A percentile compares a stretch with the other conserved stretches of the same genome.
Evolutionary conservation across 2,888 invertebrate genomes (phyloP).

Genomic region (Exephanes ischioxanthus): DNA sequence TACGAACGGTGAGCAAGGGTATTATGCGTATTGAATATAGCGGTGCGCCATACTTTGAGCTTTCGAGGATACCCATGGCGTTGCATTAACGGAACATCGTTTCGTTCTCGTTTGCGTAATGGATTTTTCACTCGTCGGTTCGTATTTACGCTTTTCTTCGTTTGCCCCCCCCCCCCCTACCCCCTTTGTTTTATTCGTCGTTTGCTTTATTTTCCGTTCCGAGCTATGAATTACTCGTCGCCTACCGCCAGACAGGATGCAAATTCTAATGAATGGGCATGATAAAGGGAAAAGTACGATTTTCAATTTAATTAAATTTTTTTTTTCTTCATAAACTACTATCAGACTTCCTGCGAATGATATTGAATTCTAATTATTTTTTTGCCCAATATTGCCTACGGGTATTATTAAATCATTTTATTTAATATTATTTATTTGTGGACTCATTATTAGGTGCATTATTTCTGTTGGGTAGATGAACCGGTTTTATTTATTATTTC

Average conservation of each 20-base stretch:
- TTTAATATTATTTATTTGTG: background rate
- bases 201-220: conserved; percentile 3
- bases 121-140: conserved; percentile 15
- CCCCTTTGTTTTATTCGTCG: background rate
- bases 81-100: conserved; percentile 15
- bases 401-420: background rate
- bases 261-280: background rate
- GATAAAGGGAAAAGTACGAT: background rate
- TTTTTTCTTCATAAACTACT: too few species aligned
- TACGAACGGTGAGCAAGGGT: conserved; percentile 49
- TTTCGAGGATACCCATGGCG: conserved; percentile 4
- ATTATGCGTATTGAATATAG: conserved; percentile 19
- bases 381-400: background rate
- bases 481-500: background rate
- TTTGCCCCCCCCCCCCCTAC: background rate
- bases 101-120: conserved; percentile 23
- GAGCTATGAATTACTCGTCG: background rate
- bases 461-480: background rate
- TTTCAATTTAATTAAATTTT: background rate
- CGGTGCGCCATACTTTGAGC: conserved; percentile 2
- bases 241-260: background rate
- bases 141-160: conserved; percentile 6
- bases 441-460: background rate
- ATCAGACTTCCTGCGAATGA: background rate
- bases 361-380: background rate